Conservation (phyloP, 92 coral and sea anemone genomes). For the Epizoanthus ramosus region DNA sequence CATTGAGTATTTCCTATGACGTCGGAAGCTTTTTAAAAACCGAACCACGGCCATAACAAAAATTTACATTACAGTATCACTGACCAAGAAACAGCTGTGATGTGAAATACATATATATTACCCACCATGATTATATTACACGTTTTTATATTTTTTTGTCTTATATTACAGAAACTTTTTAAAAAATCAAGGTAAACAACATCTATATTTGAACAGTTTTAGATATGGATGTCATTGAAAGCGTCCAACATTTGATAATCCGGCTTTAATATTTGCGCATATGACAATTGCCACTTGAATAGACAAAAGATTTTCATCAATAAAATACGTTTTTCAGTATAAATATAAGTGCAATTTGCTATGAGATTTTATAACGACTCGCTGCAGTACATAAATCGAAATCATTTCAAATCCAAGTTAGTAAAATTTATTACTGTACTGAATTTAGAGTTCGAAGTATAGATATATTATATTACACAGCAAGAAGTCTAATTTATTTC, state of each 20-base stretch:
- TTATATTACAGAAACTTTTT: background rate
- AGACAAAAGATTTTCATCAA: background rate
- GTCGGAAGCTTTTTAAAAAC: conserved; percentile 5
- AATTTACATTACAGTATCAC: background rate
- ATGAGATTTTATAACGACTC: background rate
- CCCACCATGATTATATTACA: too few relatives aligned
- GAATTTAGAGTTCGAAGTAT: conserved; percentile 13
- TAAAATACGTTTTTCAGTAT: background rate
- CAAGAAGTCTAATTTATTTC: background rate
- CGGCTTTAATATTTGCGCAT: background rate
- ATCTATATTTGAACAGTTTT: background rate
- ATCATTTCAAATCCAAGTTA: background rate
- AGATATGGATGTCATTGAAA: background rate
- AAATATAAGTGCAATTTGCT: background rate
- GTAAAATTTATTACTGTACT: background rate
- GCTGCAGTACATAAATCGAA: background rate
- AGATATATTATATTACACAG: background rate
- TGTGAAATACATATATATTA: too few relatives aligned
- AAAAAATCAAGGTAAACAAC: background rate
- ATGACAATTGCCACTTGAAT: background rate
- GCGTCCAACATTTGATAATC: background rate
- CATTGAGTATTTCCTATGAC: conserved; percentile 28
- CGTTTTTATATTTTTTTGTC: background rate
- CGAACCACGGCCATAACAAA: conserved; percentile 12
- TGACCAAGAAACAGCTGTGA: conserved; percentile 10